These are phyloP conservation scores for Leuciscus idus DNA, from an alignment of 2,113 vertebrate genomes.

Conservation along the genomic window DNA sequence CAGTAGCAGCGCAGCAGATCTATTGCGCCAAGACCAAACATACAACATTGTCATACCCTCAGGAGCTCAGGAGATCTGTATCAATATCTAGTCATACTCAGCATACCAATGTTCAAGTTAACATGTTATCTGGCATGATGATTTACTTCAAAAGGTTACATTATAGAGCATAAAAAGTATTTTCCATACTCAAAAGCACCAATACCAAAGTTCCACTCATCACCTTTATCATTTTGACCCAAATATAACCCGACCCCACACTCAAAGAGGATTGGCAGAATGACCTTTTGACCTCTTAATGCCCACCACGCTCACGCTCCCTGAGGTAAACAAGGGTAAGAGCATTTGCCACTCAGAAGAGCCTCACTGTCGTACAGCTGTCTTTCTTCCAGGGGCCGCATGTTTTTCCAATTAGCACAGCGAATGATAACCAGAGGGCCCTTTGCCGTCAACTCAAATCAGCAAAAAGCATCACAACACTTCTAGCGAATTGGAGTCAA, in stretches of 20 bases:
- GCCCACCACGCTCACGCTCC: background rate
- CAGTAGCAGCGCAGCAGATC: no score
- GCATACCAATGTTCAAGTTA: background rate
- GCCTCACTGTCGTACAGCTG: background rate
- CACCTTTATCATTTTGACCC: conserved; percentile 4
- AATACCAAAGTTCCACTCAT: background rate
- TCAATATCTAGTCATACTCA: background rate
- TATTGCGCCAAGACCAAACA: no score
- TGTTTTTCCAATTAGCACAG: conserved; percentile 35
- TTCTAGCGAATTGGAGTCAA: background rate
- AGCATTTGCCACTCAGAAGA: background rate
- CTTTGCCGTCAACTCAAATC: conserved; percentile 16
- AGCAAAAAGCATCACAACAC: conserved; percentile 4
- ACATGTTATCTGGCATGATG: background rate
- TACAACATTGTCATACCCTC: no score
- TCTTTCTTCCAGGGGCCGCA: background rate
- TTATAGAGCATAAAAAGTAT: conserved; percentile 16
- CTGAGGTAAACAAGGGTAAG: conserved; percentile 4
- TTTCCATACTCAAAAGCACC: background rate
- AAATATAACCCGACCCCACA: background rate
- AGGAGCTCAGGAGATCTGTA: background rate
- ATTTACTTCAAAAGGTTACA: background rate
- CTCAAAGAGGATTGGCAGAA: background rate
- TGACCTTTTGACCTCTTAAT: conserved; percentile 28
- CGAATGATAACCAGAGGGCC: conserved; percentile 17